Evolutionary conservation across 2,888 invertebrate genomes (phyloP), one percentile per base, ranked within the genome.

Genomic region (Eurytoma adleriae): DNA sequence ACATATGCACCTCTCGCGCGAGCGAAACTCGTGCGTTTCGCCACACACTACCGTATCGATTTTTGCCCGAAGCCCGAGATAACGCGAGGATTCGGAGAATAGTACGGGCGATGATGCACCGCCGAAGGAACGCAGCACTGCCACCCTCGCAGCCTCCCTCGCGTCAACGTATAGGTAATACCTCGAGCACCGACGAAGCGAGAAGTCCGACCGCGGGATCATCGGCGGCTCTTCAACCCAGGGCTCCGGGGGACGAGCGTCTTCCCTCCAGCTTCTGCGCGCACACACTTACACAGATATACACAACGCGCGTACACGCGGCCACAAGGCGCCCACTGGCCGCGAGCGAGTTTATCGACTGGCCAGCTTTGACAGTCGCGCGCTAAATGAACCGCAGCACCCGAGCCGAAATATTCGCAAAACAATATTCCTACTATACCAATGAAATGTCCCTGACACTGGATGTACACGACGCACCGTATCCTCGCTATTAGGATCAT

Each of bases 271-370:
- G 40, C 40, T 40, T 40, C 40, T 40, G 40, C 40, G 40, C 40
- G 40, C 40, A 40, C 40, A 16, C 62, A 24, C 7, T 24, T 2
- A 24, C 3, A 52, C 20, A 61, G 10, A 16, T 3, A 56, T 48
- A 67, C 57, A 57, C 12, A n/a, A 27, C 12, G 48, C 14, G 20
- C 16, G 59, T n/a, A 10, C 16, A 14, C 13, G 24, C 59, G 14
- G n/a, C 2, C 20, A 40, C 40, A 40, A 40, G 40, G 52, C n/a
- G 52, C 50, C 10, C 40, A 64, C 30, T 68, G 61, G 48, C 54
- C 30, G 61, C 50, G n/a, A 68, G 61, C 67, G 71, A 78, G 64
- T 72, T 74, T 74, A 79, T 74, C 74, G 79, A 79, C 75, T 75
- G 75, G 70, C 54, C 71, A 14, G 30, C 71, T 79, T 66, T 75